A percentile compares a stretch with the other conserved stretches of the same genome.
phyloP scores from a whole-genome alignment of 2,797 vertebrate species.

The Distichodus sexfasciatus region DNA sequence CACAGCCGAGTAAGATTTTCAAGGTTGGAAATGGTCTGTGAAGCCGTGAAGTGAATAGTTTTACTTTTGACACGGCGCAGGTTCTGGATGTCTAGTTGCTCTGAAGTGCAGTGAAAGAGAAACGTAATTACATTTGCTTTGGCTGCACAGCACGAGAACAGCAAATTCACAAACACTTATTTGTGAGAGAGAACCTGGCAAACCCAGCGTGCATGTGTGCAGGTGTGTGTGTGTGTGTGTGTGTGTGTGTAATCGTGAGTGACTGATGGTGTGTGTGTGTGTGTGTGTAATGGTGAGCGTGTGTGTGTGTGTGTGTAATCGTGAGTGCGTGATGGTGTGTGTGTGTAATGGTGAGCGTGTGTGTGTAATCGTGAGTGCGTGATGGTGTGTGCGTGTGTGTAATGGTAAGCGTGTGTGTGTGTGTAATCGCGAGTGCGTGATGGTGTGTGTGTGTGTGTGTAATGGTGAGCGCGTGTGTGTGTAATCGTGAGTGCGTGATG shows the following conservation, averaged over 20 bases:
- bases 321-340: no score
- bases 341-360: no score
- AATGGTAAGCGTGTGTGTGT: constrained; percentile 12
- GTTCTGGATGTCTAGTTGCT: constrained; percentile 44
- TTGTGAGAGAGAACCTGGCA: constrained; percentile 20
- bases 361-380: not conserved
- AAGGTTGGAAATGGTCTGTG: constrained; percentile 48
- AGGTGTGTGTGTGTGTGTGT: not conserved
- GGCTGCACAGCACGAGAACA: constrained; percentile 45
- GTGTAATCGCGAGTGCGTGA: not conserved
- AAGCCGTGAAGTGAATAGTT: constrained; percentile 43
- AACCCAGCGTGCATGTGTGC: not conserved
- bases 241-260: no score
- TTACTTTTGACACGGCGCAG: constrained; percentile 52
- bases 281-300: not conserved
- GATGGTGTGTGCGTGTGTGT: no score
- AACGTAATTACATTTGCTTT: constrained; percentile 64
- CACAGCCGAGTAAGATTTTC: constrained; percentile 35
- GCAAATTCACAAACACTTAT: constrained; percentile 50
- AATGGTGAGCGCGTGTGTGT: no score
- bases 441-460: not conserved
- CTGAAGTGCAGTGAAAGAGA: constrained; percentile 54
- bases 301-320: no score
- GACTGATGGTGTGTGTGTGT: no score
- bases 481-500: no score